phyloP scores from a whole-genome alignment of 2,113 vertebrate genomes.

The Sylvietta virens region DNA sequence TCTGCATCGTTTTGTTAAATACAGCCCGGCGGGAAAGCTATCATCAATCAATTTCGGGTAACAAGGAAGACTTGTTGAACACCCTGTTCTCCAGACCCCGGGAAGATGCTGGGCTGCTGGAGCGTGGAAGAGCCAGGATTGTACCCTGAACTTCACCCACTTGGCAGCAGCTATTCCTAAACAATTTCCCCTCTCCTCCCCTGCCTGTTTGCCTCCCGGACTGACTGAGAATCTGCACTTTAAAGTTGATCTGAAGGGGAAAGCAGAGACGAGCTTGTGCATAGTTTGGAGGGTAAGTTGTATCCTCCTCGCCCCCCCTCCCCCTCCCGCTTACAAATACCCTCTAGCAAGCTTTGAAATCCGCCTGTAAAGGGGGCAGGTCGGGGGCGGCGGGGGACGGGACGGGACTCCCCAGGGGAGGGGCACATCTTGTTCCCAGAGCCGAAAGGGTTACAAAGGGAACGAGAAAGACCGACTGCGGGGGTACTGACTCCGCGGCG shows the following conservation, averaged over 20 bases:
- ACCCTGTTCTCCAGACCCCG: background rate
- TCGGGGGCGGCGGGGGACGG: background rate
- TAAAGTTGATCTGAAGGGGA: constrained; percentile 43
- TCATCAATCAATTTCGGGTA: background rate
- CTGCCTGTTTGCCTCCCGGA: constrained; percentile 29
- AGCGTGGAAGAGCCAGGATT: constrained; percentile 1
- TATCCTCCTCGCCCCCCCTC: background rate
- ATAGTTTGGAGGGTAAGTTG: constrained; percentile 70
- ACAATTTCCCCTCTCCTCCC: background rate
- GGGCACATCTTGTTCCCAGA: background rate
- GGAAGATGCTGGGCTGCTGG: constrained; percentile 40
- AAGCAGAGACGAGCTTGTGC: constrained; percentile 11
- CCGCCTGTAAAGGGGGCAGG: background rate
- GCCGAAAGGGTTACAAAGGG: constrained; percentile 32
- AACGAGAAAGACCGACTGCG: background rate
- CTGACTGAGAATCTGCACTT: constrained; percentile 25
- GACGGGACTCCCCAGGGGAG: background rate
- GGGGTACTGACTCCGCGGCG: background rate
- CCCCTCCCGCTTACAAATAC: background rate
- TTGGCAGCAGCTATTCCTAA: constrained; percentile 15
- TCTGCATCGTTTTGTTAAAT: background rate
- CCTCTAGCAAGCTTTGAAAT: background rate
- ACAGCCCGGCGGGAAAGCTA: constrained; percentile 8
- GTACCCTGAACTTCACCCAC: constrained; percentile 42
- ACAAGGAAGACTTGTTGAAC: constrained; percentile 46